Evolutionary conservation across 2,113 vertebrate species (phyloP).

Genomic region (Sceloporus undulatus): DNA sequence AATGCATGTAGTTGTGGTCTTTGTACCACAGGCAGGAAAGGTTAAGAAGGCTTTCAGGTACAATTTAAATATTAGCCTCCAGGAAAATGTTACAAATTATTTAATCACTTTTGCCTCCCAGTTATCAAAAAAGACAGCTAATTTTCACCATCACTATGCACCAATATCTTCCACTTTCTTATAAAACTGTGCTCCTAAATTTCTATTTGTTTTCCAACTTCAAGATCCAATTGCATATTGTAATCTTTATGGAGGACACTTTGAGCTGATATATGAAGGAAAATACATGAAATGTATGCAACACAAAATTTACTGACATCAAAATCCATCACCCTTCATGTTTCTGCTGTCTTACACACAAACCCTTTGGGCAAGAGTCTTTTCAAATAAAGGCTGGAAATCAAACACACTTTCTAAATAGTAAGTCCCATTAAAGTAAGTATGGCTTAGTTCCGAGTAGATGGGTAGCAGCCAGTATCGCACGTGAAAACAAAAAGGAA

Average conservation of each 20-base stretch:
- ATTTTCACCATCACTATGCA: background rate
- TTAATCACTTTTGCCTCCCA: background rate
- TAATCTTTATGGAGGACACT: too few relatives aligned
- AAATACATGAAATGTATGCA: background rate
- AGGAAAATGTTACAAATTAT: background rate
- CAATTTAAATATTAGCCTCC: background rate
- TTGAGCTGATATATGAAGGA: background rate
- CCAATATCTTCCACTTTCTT: background rate
- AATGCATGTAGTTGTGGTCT: background rate
- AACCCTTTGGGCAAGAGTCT: background rate
- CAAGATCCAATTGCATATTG: background rate
- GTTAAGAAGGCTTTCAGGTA: background rate
- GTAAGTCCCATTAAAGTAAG: background rate
- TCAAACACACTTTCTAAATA: background rate
- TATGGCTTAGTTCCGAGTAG: background rate
- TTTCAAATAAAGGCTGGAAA: background rate
- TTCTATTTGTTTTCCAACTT: slow-evolving; percentile 4
- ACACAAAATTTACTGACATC: background rate
- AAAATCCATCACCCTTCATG: background rate
- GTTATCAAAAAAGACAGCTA: background rate
- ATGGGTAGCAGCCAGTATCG: background rate
- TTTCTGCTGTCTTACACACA: background rate
- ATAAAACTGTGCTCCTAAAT: background rate
- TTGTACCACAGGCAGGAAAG: background rate
- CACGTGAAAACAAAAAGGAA: background rate